Percentiles rank a stretch among this genome's conserved stretches.
Evolutionary conservation across 2,797 vertebrate genomes (phyloP).

Genomic region (Varecia variegata): DNA sequence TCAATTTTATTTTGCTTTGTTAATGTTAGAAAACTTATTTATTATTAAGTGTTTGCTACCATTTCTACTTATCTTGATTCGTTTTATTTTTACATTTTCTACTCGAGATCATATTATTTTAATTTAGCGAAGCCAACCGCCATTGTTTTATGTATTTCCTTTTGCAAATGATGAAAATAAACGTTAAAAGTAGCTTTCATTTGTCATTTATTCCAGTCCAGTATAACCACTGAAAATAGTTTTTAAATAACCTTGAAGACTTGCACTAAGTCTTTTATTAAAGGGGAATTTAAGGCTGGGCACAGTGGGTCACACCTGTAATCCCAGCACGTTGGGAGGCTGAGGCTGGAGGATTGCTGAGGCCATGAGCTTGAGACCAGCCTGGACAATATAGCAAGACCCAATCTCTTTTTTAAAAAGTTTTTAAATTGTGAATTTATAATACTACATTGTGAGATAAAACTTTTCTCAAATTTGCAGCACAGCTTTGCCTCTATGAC

Average conservation of each 20-base stretch:
- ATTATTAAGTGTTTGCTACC: constrained; percentile 90
- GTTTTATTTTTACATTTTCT: constrained; percentile 82
- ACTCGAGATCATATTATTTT: constrained; percentile 84
- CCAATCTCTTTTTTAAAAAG: neutral
- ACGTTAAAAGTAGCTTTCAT: constrained; percentile 48
- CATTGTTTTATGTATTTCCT: constrained; percentile 89
- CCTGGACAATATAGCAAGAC: neutral
- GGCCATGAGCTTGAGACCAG: neutral
- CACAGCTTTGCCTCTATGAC: neutral
- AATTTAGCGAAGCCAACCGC: constrained; percentile 88
- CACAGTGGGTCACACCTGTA: neutral
- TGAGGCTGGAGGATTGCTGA: neutral
- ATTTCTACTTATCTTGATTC: constrained; percentile 84
- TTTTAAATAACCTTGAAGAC: constrained; percentile 1
- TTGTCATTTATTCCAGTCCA: constrained; percentile 34
- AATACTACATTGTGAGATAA: neutral
- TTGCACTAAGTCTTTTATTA: neutral
- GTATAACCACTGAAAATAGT: neutral
- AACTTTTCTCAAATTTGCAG: neutral
- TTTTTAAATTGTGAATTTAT: neutral
- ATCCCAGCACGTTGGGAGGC: neutral
- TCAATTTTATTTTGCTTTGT: constrained; percentile 87
- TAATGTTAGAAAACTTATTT: constrained; percentile 91
- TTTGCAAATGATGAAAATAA: constrained; percentile 82
- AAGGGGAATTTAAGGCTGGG: neutral